phyloP scores from a whole-genome alignment of 2,113 vertebrate genomes.

The Laticauda colubrina region DNA sequence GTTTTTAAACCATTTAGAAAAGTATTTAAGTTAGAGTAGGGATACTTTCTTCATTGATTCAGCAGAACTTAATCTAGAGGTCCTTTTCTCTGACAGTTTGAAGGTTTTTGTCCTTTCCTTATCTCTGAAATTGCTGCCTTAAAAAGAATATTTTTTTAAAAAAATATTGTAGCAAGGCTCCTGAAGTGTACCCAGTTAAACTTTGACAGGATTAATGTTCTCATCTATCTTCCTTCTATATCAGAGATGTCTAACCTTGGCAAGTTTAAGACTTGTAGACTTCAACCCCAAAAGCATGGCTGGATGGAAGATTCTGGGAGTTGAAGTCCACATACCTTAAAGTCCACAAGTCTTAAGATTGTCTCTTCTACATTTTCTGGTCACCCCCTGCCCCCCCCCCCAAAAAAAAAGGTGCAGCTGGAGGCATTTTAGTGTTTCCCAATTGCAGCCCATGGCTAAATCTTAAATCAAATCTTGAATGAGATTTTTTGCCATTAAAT shows the following conservation, averaged over 20 bases:
- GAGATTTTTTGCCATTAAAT: neutral
- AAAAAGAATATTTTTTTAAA: neutral
- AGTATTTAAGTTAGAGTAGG: neutral
- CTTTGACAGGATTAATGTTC: neutral
- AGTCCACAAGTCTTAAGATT: neutral
- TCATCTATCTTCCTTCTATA: neutral
- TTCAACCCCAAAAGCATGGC: neutral
- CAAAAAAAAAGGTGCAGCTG: neutral
- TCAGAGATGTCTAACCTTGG: neutral
- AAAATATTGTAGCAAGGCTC: neutral
- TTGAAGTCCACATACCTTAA: neutral
- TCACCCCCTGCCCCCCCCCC: neutral
- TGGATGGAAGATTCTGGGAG: neutral
- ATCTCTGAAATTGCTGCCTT: neutral
- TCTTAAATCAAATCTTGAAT: neutral
- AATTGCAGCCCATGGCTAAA: neutral
- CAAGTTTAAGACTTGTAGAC: neutral
- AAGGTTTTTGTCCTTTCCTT: neutral
- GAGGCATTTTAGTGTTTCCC: neutral
- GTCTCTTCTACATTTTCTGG: neutral
- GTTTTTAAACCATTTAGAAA: neutral
- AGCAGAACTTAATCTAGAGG: neutral
- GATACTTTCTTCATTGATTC: neutral
- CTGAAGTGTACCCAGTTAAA: neutral
- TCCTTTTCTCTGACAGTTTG: neutral